Conservation (phyloP, 2,888 invertebrate species). For the Erannis defoliaria region DNA sequence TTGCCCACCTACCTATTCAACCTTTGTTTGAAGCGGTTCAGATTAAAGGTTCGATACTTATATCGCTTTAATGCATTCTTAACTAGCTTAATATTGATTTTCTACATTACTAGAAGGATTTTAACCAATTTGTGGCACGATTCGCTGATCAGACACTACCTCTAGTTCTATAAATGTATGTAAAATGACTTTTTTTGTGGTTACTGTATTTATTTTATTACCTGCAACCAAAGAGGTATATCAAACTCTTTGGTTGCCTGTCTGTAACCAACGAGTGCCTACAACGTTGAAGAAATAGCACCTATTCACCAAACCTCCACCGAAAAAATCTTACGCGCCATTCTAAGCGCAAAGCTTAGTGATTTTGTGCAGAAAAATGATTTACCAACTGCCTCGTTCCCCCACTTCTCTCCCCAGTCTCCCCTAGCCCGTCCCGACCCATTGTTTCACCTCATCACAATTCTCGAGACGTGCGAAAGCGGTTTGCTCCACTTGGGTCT, state of each 20-base stretch:
- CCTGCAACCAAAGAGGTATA: no score
- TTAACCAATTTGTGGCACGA: neutral
- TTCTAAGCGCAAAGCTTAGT: conserved; percentile 58
- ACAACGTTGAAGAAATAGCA: neutral
- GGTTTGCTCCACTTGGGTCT: conserved; percentile 46
- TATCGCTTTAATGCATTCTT: no score
- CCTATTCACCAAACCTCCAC: conserved; percentile 21
- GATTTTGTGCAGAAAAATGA: conserved; percentile 65
- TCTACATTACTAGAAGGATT: no score
- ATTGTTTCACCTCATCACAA: conserved; percentile 71
- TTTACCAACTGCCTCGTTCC: conserved; percentile 60
- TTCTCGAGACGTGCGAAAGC: conserved; percentile 59
- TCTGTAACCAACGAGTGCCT: neutral
- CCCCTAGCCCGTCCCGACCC: conserved; percentile 48
- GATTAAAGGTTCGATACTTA: no score
- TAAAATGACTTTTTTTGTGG: neutral
- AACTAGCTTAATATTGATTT: no score
- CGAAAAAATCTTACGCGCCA: conserved; percentile 31
- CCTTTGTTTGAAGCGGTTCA: no score
- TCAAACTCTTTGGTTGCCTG: no score
- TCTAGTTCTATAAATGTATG: neutral
- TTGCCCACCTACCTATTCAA: no score
- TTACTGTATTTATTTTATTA: no score
- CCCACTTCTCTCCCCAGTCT: conserved; percentile 51
- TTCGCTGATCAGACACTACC: neutral